phyloP scores from a whole-genome alignment of 2,888 invertebrate genomes.

The Pardosa pseudoannulata region DNA sequence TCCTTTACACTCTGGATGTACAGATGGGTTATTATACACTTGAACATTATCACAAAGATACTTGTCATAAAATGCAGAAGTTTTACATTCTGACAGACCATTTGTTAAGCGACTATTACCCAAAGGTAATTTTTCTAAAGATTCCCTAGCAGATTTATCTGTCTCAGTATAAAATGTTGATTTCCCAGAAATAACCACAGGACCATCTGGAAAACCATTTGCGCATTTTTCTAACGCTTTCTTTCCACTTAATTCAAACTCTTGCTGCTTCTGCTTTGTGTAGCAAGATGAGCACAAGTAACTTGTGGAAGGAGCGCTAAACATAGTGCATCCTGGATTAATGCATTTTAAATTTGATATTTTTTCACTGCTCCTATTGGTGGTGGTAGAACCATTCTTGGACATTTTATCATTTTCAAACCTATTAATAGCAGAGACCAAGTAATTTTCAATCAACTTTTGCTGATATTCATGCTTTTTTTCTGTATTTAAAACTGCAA shows the following conservation, averaged over 20 bases:
- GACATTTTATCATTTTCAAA: constrained; percentile 78
- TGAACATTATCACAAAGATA: constrained; percentile 43
- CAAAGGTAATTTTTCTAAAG: constrained; percentile 53
- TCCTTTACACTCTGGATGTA: constrained; percentile 34
- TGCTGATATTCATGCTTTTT: constrained; percentile 85
- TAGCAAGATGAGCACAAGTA: constrained; percentile 80
- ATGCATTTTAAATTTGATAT: constrained; percentile 77
- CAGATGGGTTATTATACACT: constrained; percentile 9
- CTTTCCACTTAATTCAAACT: constrained; percentile 73
- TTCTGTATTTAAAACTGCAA: constrained; percentile 83
- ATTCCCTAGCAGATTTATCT: constrained; percentile 33
- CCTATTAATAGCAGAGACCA: constrained; percentile 83
- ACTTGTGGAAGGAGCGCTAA: constrained; percentile 79
- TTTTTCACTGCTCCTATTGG: constrained; percentile 69
- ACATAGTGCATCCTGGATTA: constrained; percentile 79
- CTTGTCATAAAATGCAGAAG: constrained; percentile 51
- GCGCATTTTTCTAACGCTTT: neutral
- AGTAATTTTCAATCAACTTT: constrained; percentile 88
- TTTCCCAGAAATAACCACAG: constrained; percentile 53
- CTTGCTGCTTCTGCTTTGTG: constrained; percentile 78
- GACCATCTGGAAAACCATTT: constrained; percentile 13
- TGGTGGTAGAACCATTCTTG: constrained; percentile 74
- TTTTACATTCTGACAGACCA: constrained; percentile 33
- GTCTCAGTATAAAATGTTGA: constrained; percentile 65
- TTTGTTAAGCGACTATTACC: constrained; percentile 6